Evolutionary conservation across 2,797 vertebrate genomes (phyloP).

Genomic region (Falco novaeseelandiae): DNA sequence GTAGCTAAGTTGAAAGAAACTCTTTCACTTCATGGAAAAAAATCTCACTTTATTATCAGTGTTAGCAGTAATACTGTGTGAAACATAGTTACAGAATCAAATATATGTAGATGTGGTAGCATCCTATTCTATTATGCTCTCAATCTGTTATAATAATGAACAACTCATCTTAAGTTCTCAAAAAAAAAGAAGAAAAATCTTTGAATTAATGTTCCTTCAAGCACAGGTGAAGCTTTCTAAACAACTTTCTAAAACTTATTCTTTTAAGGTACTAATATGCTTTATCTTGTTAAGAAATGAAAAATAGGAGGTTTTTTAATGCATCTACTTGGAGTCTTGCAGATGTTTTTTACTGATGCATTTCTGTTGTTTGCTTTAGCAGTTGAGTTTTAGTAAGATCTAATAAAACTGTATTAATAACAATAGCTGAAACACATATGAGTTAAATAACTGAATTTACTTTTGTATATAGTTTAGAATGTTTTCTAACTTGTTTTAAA

Average conservation of each 20-base stretch:
- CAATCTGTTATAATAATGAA: background rate
- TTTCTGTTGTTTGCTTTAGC: slow-evolving; percentile 8
- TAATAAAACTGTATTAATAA: background rate
- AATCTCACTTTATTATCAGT: background rate
- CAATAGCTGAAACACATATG: background rate
- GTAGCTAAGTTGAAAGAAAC: background rate
- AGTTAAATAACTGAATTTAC: slow-evolving; percentile 8
- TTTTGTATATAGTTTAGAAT: background rate
- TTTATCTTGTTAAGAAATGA: slow-evolving; percentile 1
- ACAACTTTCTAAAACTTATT: background rate
- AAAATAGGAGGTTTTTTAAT: background rate
- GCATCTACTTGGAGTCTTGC: background rate
- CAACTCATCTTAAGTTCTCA: background rate
- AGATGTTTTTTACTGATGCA: background rate
- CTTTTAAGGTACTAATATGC: background rate
- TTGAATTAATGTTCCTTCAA: background rate
- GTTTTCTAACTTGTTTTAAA: background rate
- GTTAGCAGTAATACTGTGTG: background rate
- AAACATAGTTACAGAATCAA: background rate
- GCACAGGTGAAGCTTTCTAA: background rate
- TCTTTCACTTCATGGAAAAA: background rate
- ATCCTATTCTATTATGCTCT: background rate
- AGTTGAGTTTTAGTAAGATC: background rate
- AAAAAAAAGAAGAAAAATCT: background rate
- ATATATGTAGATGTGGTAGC: background rate